Conservation (phyloP, 2,113 vertebrate genomes). For the Peromyscus californicus region DNA sequence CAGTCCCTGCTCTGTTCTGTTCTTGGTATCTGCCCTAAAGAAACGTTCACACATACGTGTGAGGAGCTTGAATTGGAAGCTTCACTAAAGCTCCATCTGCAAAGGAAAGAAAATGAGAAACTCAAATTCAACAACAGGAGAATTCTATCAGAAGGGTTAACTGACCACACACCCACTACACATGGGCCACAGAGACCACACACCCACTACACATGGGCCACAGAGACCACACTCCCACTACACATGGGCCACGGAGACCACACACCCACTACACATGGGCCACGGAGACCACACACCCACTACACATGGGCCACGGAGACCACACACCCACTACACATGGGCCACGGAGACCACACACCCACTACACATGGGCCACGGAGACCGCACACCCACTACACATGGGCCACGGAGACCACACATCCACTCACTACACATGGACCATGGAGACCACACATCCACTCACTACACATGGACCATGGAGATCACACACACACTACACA, state of each 20-base stretch:
- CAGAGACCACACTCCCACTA: background rate
- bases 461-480: no score
- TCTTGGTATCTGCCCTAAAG: background rate
- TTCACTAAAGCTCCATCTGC: background rate
- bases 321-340: background rate
- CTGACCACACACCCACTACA: background rate
- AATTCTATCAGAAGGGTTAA: background rate
- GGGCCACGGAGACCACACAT: background rate
- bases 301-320: no score
- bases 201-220: background rate
- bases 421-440: no score
- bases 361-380: background rate
- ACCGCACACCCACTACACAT: background rate
- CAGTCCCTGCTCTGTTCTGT: background rate
- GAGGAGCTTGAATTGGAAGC: background rate
- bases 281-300: background rate
- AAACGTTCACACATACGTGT: background rate
- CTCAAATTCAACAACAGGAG: background rate
- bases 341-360: background rate
- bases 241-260: background rate
- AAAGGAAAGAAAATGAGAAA: constrained; percentile 14
- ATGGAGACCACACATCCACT: no score
- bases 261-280: background rate
- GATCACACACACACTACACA: no score
- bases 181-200: background rate